A percentile compares a stretch with the other conserved stretches of the same genome.
Evolutionary conservation across 2,113 vertebrate genomes (phyloP).

Genomic region (Brienomyrus longianalis): DNA sequence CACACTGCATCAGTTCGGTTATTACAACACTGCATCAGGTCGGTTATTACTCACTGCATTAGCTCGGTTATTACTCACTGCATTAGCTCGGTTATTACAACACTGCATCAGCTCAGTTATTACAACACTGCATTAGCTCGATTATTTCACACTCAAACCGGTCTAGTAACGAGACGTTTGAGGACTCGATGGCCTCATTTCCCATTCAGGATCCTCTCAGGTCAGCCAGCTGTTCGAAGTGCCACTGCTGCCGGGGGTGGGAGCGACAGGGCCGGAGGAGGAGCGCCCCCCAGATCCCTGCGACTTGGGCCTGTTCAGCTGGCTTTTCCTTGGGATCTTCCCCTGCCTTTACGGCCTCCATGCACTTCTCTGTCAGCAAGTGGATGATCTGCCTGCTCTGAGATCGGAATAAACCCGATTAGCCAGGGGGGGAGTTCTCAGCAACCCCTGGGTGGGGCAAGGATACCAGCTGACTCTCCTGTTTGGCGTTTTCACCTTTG

Average conservation of each 20-base stretch:
- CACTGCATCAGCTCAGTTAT: no score
- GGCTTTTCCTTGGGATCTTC: not conserved
- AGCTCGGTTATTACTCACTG: no score
- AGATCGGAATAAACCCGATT: slow-evolving; percentile 30
- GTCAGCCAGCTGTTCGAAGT: slow-evolving; percentile 56
- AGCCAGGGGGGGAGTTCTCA: not conserved
- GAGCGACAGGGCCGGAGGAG: slow-evolving; percentile 59
- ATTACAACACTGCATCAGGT: no score
- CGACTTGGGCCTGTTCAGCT: not conserved
- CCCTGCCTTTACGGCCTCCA: slow-evolving; percentile 59
- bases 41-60: no score
- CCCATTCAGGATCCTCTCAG: slow-evolving; percentile 40
- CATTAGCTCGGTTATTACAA: no score
- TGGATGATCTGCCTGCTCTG: slow-evolving; percentile 74
- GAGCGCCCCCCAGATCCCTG: slow-evolving; percentile 44
- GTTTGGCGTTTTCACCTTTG: slow-evolving; percentile 52
- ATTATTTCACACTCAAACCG: not conserved
- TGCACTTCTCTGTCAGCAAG: slow-evolving; percentile 69
- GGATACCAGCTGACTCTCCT: not conserved
- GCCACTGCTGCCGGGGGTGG: slow-evolving; percentile 69
- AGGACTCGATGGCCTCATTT: not conserved
- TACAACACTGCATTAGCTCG: not conserved
- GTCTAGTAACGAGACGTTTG: not conserved
- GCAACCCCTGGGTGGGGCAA: not conserved
- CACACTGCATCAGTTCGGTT: no score